A percentile compares a stretch with the other conserved stretches of the same genome.
phyloP scores from a whole-genome alignment of 1,140 invertebrate genomes.

The Drosophila bipectinata region DNA sequence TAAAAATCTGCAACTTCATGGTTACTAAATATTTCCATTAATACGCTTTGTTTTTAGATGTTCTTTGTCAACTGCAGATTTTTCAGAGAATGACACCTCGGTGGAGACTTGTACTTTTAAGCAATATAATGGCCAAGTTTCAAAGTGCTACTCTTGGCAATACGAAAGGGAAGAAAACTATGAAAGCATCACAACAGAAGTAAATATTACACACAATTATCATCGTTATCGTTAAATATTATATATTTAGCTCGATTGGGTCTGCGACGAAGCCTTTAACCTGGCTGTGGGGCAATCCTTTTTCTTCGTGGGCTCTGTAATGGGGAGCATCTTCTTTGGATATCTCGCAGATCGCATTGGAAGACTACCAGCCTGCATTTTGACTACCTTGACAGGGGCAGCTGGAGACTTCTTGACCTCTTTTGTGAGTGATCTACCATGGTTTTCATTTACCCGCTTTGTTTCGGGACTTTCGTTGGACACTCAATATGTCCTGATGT shows the following conservation, averaged over 20 bases:
- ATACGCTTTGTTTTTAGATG: slow-evolving; percentile 21
- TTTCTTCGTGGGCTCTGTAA: slow-evolving; percentile 86
- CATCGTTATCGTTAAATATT: too few species aligned
- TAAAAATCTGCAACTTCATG: slow-evolving; percentile 41
- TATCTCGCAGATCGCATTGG: slow-evolving; percentile 86
- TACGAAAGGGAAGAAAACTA: slow-evolving; percentile 84
- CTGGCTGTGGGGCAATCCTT: slow-evolving; percentile 86
- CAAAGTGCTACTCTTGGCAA: slow-evolving; percentile 80
- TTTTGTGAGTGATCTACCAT: slow-evolving; percentile 83
- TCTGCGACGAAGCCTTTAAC: slow-evolving; percentile 86
- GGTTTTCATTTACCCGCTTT: slow-evolving; percentile 85
- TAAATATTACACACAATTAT: slow-evolving; percentile 50
- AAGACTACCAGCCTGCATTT: slow-evolving; percentile 85
- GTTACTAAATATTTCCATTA: neutral
- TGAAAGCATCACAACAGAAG: slow-evolving; percentile 86
- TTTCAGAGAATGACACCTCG: neutral
- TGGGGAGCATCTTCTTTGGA: slow-evolving; percentile 86
- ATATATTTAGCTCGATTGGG: slow-evolving; percentile 85
- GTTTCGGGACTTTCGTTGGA: slow-evolving; percentile 86
- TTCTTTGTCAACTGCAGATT: neutral
- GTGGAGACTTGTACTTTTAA: slow-evolving; percentile 18
- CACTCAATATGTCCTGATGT: slow-evolving; percentile 86
- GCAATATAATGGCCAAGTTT: neutral
- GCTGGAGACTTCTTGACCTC: slow-evolving; percentile 85
- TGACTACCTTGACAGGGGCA: slow-evolving; percentile 85